Evolutionary conservation across 2,797 vertebrate genomes (phyloP).

Genomic region (Heterohyrax brucei): DNA sequence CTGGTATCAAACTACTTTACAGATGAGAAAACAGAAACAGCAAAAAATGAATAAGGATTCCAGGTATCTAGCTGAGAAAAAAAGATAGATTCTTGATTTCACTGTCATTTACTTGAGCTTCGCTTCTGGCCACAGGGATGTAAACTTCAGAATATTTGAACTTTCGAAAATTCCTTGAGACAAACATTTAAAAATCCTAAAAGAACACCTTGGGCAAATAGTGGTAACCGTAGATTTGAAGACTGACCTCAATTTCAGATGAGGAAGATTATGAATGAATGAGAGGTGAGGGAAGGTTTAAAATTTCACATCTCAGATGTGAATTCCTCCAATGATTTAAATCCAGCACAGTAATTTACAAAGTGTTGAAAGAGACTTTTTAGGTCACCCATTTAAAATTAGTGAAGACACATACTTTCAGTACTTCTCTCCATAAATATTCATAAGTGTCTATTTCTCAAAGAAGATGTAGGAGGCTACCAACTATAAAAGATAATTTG

Average conservation of each 20-base stretch:
- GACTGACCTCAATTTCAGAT: background rate
- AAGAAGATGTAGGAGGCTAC: background rate
- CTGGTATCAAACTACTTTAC: slow-evolving; percentile 2
- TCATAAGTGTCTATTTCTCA: background rate
- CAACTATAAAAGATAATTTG: background rate
- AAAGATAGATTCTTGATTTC: too few species aligned
- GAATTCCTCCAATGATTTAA: background rate
- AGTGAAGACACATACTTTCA: background rate
- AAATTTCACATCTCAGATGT: background rate
- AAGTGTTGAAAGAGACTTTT: background rate
- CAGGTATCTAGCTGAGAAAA: background rate
- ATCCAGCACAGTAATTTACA: background rate
- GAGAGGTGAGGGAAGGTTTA: too few species aligned
- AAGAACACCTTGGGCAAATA: background rate
- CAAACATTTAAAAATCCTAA: background rate
- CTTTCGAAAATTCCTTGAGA: background rate
- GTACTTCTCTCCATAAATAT: background rate
- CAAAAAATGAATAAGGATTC: background rate
- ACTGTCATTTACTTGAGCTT: too few species aligned
- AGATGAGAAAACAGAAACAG: background rate
- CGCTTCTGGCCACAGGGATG: background rate
- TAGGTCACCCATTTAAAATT: background rate
- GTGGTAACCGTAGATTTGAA: background rate
- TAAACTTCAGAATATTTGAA: background rate
- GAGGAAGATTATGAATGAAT: background rate